These are phyloP conservation scores for Abrostola triplasia DNA, from an alignment of 2,888 invertebrate genomes.

Conservation along the genomic window DNA sequence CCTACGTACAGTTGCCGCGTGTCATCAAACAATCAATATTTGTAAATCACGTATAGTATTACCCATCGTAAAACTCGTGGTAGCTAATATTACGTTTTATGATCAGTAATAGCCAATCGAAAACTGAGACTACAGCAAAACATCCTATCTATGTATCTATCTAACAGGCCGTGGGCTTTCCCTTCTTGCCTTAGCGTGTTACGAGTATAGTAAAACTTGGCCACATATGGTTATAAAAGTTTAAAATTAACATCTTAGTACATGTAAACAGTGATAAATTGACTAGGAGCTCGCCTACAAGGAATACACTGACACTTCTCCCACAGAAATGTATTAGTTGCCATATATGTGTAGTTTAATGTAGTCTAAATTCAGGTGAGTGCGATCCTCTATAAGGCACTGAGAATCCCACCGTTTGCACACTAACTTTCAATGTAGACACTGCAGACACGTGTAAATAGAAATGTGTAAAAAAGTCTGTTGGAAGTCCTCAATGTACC, in stretches of 20 bases:
- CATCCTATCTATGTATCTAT: not conserved
- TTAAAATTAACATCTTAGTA: conserved; percentile 25
- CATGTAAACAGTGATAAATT: conserved; percentile 25
- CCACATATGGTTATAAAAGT: conserved; percentile 16
- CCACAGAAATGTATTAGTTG: conserved; percentile 27
- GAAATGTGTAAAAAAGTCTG: too few relatives aligned
- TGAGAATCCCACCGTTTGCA: conserved; percentile 17
- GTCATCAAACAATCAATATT: conserved; percentile 12
- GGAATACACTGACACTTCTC: conserved; percentile 21
- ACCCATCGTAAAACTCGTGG: conserved; percentile 27
- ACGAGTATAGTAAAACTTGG: conserved; percentile 15
- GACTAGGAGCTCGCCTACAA: conserved; percentile 2
- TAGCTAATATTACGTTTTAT: conserved; percentile 32
- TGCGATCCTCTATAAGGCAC: conserved; percentile 9
- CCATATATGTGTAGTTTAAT: conserved; percentile 30
- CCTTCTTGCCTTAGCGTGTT: conserved; percentile 1
- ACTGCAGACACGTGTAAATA: too few relatives aligned
- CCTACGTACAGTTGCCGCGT: conserved; percentile 17
- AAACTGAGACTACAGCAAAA: conserved; percentile 6
- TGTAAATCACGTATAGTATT: conserved; percentile 21
- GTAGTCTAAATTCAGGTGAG: conserved; percentile 25
- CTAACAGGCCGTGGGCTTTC: conserved; percentile 11
- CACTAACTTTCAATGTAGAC: conserved; percentile 2
- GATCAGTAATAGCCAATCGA: conserved; percentile 20
- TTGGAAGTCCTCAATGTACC: too few relatives aligned